Percentiles rank a stretch among this genome's conserved stretches.
These are phyloP conservation scores for Hypolimnas misippus DNA, from an alignment of 2,888 invertebrate genomes.

Conservation along the genomic window DNA sequence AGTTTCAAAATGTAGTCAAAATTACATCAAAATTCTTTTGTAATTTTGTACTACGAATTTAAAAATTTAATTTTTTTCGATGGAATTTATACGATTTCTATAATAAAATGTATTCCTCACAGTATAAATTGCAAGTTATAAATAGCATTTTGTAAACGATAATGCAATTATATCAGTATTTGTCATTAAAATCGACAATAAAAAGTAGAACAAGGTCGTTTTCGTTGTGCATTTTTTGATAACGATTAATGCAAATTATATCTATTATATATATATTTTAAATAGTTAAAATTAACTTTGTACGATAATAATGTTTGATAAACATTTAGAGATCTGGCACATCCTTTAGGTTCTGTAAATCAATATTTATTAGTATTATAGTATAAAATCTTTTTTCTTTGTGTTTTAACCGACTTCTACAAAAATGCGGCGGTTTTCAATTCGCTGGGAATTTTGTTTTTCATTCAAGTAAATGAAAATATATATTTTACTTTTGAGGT, in stretches of 20 bases:
- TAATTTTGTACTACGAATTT: neutral
- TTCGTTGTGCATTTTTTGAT: slow-evolving; percentile 30
- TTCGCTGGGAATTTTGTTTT: too few species aligned
- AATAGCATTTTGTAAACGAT: neutral
- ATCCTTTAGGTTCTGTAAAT: neutral
- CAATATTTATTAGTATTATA: neutral
- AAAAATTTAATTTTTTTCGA: neutral
- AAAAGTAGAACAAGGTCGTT: slow-evolving; percentile 32
- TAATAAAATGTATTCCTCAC: neutral
- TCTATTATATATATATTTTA: too few species aligned
- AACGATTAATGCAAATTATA: slow-evolving; percentile 30
- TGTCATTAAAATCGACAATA: slow-evolving; percentile 7
- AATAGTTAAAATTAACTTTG: slow-evolving; percentile 11
- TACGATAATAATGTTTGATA: slow-evolving; percentile 9
- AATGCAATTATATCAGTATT: neutral
- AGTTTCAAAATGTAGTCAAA: neutral
- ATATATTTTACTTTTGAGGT: too few species aligned
- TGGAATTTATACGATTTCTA: too few species aligned
- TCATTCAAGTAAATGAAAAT: too few species aligned
- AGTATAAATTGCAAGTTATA: neutral
- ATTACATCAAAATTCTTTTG: slow-evolving; percentile 1
- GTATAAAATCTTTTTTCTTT: too few species aligned
- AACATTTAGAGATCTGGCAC: slow-evolving; percentile 6
- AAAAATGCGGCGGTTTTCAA: too few species aligned
- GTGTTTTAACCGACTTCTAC: too few species aligned